These are phyloP conservation scores for Embidobia sp. DNA, from an alignment of 2,888 invertebrate species.

Conservation along the genomic window DNA sequence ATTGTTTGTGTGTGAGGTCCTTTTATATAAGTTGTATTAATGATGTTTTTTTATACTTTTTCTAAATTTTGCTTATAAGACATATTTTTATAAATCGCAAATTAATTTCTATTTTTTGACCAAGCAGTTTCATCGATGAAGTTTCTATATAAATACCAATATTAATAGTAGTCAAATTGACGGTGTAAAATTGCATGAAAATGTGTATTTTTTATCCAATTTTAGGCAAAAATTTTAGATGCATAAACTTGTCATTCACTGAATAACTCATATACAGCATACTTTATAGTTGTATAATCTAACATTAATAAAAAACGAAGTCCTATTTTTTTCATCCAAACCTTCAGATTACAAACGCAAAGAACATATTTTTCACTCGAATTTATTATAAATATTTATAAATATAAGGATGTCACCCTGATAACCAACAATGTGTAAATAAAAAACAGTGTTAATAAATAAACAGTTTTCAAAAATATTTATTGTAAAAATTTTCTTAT, in stretches of 20 bases:
- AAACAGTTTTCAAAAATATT: no score
- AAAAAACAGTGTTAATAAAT: no score
- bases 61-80: no score
- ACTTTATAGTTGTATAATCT: slow-evolving; percentile 47
- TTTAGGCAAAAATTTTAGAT: slow-evolving; percentile 22
- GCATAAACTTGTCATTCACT: slow-evolving; percentile 34
- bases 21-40: no score
- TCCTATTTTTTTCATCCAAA: slow-evolving; percentile 49
- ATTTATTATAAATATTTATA: slow-evolving; percentile 23
- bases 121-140: slow-evolving; percentile 49
- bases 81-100: slow-evolving; percentile 29
- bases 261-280: slow-evolving; percentile 39
- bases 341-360: no score
- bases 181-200: slow-evolving; percentile 47
- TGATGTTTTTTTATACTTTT: no score
- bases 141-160: slow-evolving; percentile 62
- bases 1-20: no score
- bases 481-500: no score
- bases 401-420: slow-evolving; percentile 6
- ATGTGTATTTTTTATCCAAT: slow-evolving; percentile 48
- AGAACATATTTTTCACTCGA: slow-evolving; percentile 52
- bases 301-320: slow-evolving; percentile 34
- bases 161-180: no score
- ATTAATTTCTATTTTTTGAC: no score
- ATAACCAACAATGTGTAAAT: slow-evolving; percentile 21